Percentiles rank a stretch among this genome's conserved stretches.
phyloP scores from a whole-genome alignment of 1,140 invertebrate genomes.

The Ylistrum balloti region DNA sequence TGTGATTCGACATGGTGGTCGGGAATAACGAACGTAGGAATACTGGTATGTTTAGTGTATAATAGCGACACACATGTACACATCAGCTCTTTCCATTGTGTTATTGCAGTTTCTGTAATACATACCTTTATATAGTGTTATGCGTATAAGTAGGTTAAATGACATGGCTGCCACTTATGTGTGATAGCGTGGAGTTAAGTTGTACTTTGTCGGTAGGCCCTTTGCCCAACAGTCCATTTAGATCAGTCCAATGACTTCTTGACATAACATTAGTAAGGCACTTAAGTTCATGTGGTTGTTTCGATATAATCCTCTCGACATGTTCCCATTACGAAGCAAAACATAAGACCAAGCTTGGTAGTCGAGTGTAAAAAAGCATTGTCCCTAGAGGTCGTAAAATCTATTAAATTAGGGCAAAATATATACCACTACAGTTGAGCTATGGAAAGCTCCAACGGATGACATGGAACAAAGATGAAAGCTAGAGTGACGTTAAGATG shows the following conservation, averaged over 20 bases:
- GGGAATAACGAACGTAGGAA: not conserved
- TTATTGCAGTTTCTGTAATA: not conserved
- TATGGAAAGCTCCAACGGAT: too few species aligned
- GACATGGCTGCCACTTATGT: not conserved
- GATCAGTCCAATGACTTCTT: not conserved
- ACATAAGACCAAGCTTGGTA: too few species aligned
- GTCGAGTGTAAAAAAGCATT: too few species aligned
- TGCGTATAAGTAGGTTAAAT: not conserved
- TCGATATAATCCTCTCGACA: conserved; percentile 1
- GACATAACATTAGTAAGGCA: not conserved
- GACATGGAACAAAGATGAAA: too few species aligned
- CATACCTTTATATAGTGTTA: not conserved
- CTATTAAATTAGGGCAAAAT: too few species aligned
- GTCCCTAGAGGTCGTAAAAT: too few species aligned
- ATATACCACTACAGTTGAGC: too few species aligned
- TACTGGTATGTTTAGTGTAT: not conserved
- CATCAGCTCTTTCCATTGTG: not conserved
- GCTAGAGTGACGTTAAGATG: too few species aligned
- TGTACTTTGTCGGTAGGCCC: conserved; percentile 28
- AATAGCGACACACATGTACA: not conserved
- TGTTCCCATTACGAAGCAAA: not conserved
- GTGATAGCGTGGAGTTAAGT: not conserved
- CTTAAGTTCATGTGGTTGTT: not conserved
- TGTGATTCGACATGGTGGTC: not conserved
- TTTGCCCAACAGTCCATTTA: conserved; percentile 2